Percentiles rank a stretch among this genome's conserved stretches.
phyloP scores from a whole-genome alignment of 2,113 vertebrate genomes.

The Tringa solitaria region DNA sequence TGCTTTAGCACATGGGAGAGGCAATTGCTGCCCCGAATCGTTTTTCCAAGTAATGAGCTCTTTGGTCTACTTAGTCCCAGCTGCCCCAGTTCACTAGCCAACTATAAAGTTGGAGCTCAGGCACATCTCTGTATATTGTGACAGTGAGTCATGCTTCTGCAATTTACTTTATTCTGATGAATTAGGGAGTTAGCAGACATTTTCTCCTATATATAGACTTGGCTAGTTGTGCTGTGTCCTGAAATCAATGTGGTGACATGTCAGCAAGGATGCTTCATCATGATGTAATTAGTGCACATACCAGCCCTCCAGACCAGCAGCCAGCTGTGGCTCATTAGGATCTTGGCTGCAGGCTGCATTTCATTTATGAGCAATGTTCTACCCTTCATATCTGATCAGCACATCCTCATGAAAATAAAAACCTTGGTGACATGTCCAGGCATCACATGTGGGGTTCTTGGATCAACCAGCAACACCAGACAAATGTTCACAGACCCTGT shows the following conservation, averaged over 20 bases:
- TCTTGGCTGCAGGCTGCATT: not conserved
- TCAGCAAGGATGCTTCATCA: not conserved
- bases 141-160: not conserved
- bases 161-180: slow-evolving; percentile 23
- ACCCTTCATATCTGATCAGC: not conserved
- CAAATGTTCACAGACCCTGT: not conserved
- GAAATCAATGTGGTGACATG: not conserved
- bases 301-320: not conserved
- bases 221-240: not conserved
- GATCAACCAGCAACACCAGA: not conserved
- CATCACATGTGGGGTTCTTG: not conserved
- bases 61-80: not conserved
- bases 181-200: not conserved
- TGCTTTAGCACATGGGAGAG: not conserved
- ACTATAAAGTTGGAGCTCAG: not conserved
- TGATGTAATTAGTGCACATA: slow-evolving; percentile 9
- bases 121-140: not conserved
- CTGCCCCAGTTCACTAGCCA: not conserved
- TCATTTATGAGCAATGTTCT: slow-evolving; percentile 16
- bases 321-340: slow-evolving; percentile 57
- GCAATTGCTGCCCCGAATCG: not conserved
- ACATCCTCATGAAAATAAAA: slow-evolving; percentile 11
- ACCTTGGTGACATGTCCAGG: not conserved
- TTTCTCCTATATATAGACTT: not conserved
- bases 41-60: not conserved